Evolutionary conservation across 2,888 invertebrate species (phyloP), one percentile per base, ranked within the genome.

Genomic region (Xestia sexstrigata): DNA sequence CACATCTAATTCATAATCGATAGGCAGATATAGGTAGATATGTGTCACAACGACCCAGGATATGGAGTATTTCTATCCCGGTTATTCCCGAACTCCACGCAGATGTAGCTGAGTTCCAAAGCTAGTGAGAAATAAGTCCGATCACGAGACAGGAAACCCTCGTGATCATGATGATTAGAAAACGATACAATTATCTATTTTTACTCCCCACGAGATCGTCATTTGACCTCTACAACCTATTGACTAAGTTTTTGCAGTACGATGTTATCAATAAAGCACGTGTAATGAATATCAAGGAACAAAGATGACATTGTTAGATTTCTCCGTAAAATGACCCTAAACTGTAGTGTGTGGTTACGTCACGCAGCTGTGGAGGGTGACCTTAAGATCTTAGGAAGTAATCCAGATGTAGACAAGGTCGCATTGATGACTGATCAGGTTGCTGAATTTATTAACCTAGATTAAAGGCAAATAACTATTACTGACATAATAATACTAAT

Each of bases 261-360:
- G 72, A 84, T 82, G 35, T 78, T 84, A 84, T 82, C 84, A 70
- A 47, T 45, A 47, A 60, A 52, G 47, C 78, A 78, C 85, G 78
- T 85, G 85, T 23, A 70, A 7, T 62, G 60, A 78, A 62, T 78
- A 75, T 67, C 60, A 84, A 78, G 60, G 67, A 75, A 85, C 85
- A 85, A 52, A 81, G 82, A 84, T 82, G 74, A 78, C 78, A 82
- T 85, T 85, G 85, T 82, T 65, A 82, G 82, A 82, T 85, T 80
- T 84, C 75, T 75, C 15, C 45, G 63, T 73, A 84, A 78, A 82
- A 78, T 78, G n/a, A 78, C 82, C 82, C 85, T 85, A 73, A 82
- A 75, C 52, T 52, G 49, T 77, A 35, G 7, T 30, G 45, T 39
- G 13, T 39, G 58, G 5, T 78, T 45, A 78, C 85, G 78, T 83